phyloP scores from a whole-genome alignment of 2,797 vertebrate species.

The Spinus olivaceus region DNA sequence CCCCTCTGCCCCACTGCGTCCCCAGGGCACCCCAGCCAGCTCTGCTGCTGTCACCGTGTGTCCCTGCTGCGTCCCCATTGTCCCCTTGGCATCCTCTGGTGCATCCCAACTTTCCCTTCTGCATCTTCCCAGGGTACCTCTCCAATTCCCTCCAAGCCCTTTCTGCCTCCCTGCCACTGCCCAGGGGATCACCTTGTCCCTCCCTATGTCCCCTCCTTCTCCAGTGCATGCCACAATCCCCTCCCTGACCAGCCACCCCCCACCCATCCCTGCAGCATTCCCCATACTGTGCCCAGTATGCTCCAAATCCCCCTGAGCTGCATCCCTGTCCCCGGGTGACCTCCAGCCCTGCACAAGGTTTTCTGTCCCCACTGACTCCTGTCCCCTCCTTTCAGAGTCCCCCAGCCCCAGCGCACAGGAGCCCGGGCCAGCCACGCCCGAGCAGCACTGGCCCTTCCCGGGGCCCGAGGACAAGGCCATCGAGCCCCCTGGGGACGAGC shows the following conservation, averaged over 20 bases:
- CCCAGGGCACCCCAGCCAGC: neutral
- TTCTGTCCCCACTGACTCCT: neutral
- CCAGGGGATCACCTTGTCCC: neutral
- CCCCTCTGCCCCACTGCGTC: neutral
- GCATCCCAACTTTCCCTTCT: neutral
- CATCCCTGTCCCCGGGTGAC: neutral
- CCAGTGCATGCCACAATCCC: neutral
- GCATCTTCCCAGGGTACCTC: neutral
- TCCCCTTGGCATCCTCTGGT: neutral
- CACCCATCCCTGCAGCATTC: neutral
- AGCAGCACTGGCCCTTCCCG: slow-evolving; percentile 50
- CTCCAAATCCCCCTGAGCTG: neutral
- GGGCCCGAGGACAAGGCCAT: slow-evolving; percentile 23
- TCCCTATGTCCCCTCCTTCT: neutral
- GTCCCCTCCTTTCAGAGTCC: slow-evolving; percentile 46
- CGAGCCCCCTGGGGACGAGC: neutral
- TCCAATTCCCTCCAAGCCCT: neutral
- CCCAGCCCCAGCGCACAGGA: slow-evolving; percentile 59
- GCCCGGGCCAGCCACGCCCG: neutral
- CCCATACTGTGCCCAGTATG: neutral
- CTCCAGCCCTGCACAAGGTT: neutral
- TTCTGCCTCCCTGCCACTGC: neutral
- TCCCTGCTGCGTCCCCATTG: neutral
- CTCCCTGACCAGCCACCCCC: neutral
- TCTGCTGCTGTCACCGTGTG: neutral